These are phyloP conservation scores for Fulmarus glacialis DNA, from an alignment of 2,113 vertebrate species.

Conservation along the genomic window DNA sequence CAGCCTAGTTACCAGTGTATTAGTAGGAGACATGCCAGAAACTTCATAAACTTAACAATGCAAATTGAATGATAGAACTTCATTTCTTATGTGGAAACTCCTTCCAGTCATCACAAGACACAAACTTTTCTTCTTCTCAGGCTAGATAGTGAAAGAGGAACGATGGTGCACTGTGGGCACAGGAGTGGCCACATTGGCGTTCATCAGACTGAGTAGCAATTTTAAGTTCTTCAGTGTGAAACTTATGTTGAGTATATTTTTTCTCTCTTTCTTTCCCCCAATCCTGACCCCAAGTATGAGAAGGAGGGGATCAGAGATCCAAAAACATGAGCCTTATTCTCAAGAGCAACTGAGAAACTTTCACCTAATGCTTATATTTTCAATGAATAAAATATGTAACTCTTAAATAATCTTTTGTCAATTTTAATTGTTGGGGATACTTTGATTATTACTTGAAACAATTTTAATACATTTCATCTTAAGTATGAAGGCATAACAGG, in stretches of 20 bases:
- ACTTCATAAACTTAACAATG: neutral
- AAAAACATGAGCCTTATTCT: neutral
- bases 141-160: neutral
- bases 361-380: neutral
- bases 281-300: neutral
- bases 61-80: neutral
- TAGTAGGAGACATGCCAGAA: neutral
- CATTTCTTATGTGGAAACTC: neutral
- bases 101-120: neutral
- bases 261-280: neutral
- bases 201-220: neutral
- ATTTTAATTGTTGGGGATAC: neutral
- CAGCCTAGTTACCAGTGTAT: neutral
- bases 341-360: neutral
- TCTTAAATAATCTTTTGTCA: neutral
- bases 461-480: neutral
- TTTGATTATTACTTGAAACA: neutral
- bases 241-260: too few relatives aligned
- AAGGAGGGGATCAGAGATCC: neutral
- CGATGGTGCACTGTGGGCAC: neutral
- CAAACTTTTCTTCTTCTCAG: neutral
- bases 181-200: neutral
- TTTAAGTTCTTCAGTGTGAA: neutral
- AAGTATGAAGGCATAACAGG: neutral
- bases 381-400: neutral